Percentiles rank a stretch among this genome's conserved stretches.
These are phyloP conservation scores for Pavo muticus DNA, from an alignment of 2,113 vertebrate genomes.

Conservation along the genomic window DNA sequence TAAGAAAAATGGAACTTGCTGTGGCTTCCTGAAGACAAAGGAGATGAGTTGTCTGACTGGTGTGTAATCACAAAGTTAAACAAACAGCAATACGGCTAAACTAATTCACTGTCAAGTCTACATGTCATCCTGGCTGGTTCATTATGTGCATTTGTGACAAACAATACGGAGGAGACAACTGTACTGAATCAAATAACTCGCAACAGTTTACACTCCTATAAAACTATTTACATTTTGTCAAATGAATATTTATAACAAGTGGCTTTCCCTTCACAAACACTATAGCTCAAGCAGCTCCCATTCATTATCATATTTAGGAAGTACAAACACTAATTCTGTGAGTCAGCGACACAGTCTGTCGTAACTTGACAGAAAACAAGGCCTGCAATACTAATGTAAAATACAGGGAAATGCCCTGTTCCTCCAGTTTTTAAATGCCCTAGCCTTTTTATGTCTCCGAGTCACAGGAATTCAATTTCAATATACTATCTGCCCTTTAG, in stretches of 20 bases:
- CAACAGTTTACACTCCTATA: conserved; percentile 76
- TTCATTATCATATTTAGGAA: conserved; percentile 34
- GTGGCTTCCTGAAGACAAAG: conserved; percentile 47
- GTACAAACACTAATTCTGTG: conserved; percentile 43
- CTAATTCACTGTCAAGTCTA: conserved; percentile 63
- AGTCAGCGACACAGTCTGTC: not conserved
- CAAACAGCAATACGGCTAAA: conserved; percentile 65
- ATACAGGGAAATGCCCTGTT: not conserved
- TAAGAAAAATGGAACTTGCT: conserved; percentile 6
- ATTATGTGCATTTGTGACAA: conserved; percentile 77
- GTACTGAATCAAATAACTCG: conserved; percentile 75
- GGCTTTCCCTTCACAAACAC: conserved; percentile 69
- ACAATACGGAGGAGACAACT: conserved; percentile 73
- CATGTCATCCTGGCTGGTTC: conserved; percentile 66
- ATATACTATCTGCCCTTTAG: conserved; percentile 47
- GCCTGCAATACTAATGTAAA: not conserved
- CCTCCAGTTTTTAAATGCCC: conserved; percentile 2
- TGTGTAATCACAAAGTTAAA: conserved; percentile 73
- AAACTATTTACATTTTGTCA: conserved; percentile 79
- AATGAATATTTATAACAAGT: conserved; percentile 82
- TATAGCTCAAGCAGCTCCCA: conserved; percentile 57
- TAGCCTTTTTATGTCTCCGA: conserved; percentile 29
- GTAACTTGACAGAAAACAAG: conserved; percentile 4
- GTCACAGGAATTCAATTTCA: conserved; percentile 23
- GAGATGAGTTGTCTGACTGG: conserved; percentile 68